Evolutionary conservation across 2,888 invertebrate species (phyloP), one percentile per base, ranked within the genome.

Genomic region (Macroteleia sp.): DNA sequence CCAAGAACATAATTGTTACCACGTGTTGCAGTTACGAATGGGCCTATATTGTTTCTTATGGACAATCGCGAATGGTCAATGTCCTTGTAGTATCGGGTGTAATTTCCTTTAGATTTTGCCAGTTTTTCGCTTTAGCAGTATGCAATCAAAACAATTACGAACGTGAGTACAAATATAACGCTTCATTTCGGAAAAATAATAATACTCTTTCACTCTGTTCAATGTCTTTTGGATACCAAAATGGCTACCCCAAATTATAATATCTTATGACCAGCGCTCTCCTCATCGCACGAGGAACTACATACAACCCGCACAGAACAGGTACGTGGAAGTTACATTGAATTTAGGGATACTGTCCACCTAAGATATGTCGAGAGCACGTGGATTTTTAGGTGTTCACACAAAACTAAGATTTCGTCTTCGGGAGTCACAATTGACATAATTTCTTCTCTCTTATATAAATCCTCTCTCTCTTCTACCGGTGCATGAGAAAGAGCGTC

Each of bases 1-100:
- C 57, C 73, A 2, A 81, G 42, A 1, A 84, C 52, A 42, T 81
- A n/a, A 79, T 46, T 76, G 46, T 81, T 79, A 12, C 50, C 30
- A 4, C 44, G 61, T 1, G 32, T 19, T 0, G 66, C 54, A 1
- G 56, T 71, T 0, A 81, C 17, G 22, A 80, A 80, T 6, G 83
- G 77, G 9, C 30, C 30, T 10, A 30, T 10, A 25, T 16, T 22
- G 14, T 44, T n/a, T 25, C 2, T 25, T n/a, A 9, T 25, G 39
- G 14, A 41, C 9, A 17, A 41, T 17, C 14, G 4, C 46, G 28
- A 20, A 30, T 12, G 44, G 32, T 44, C 20, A 8, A 42, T 12
- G 42, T 19, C 8, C 42, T 14, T 20, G 44, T 5, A 12, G 14
- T 6, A 44, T 44, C 2, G 44, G 14, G 8, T 44, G 44, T 8